Percentiles rank a stretch among this genome's conserved stretches.
Evolutionary conservation across 2,797 vertebrate genomes (phyloP).

Genomic region (Periparus ater): DNA sequence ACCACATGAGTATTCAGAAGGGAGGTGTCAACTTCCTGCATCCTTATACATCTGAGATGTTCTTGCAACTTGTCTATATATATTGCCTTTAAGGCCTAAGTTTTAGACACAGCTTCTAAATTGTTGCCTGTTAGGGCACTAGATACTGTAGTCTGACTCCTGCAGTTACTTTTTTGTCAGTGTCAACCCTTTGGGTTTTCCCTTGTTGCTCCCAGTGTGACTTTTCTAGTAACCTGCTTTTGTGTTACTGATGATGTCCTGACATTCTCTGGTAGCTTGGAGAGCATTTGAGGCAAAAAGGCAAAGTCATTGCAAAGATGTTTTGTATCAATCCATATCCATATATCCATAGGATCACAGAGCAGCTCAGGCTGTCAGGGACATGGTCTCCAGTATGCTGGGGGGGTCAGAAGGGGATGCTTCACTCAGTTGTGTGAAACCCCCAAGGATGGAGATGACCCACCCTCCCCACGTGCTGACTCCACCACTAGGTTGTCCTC

Average conservation of each 20-base stretch:
- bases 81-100: not conserved
- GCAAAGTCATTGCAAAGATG: not conserved
- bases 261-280: not conserved
- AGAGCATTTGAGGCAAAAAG: not conserved
- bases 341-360: not conserved
- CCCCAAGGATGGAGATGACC: rapidly evolving
- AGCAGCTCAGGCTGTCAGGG: not conserved
- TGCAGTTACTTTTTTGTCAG: not conserved
- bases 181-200: not conserved
- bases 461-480: rapidly evolving
- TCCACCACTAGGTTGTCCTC: rapidly evolving
- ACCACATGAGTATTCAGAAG: not conserved
- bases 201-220: not conserved
- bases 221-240: not conserved
- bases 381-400: not conserved
- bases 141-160: not conserved
- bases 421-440: not conserved
- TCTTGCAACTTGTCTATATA: not conserved
- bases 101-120: not conserved
- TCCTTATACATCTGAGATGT: not conserved
- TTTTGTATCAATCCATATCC: not conserved
- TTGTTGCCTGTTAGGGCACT: not conserved
- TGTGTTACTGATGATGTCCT: not conserved
- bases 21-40: not conserved
- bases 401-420: rapidly evolving